Evolutionary conservation across 2,113 vertebrate genomes (phyloP).

Genomic region (Brachypteracias leptosomus): DNA sequence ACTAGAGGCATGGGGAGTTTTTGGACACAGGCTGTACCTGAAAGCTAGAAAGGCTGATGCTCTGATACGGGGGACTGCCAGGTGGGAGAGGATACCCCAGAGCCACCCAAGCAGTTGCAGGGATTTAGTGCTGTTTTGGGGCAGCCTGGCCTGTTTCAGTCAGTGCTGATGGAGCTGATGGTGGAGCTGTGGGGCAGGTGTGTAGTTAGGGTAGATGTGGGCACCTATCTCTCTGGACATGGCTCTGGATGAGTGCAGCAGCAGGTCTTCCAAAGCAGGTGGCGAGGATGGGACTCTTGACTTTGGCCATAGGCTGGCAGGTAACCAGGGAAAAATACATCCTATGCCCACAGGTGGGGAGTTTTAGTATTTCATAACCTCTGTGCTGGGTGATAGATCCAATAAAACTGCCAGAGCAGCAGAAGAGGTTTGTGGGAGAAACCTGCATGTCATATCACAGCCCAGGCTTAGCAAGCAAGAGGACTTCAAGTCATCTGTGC

Average conservation of each 20-base stretch:
- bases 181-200: fast-evolving
- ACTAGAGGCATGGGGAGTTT: neutral
- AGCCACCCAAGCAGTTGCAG: fast-evolving
- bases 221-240: neutral
- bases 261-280: neutral
- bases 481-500: neutral
- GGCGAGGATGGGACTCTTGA: neutral
- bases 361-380: neutral
- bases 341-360: neutral
- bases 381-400: neutral
- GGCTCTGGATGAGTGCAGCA: neutral
- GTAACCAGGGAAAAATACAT: neutral
- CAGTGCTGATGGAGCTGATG: neutral
- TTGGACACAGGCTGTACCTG: neutral
- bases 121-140: neutral
- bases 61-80: fast-evolving
- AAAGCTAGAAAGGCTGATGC: neutral
- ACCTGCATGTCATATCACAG: fast-evolving
- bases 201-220: neutral
- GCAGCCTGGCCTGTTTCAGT: neutral
- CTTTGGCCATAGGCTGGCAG: neutral
- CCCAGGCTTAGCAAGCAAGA: neutral
- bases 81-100: neutral
- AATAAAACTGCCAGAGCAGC: neutral
- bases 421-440: neutral